phyloP scores from a whole-genome alignment of 2,888 invertebrate species.

The Malacosoma neustria region DNA sequence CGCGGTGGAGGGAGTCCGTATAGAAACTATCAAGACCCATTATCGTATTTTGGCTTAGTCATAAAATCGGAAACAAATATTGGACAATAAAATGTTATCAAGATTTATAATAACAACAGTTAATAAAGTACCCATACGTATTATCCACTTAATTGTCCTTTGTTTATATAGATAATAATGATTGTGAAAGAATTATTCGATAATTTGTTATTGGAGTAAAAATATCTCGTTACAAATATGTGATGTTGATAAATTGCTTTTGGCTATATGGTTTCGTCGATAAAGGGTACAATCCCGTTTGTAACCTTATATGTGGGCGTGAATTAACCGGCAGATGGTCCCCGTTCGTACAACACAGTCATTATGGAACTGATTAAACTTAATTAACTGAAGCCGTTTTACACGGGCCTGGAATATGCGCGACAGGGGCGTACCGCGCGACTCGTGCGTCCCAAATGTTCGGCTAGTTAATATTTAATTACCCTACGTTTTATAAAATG shows the following conservation, averaged over 20 bases:
- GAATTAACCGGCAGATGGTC: slow-evolving; percentile 57
- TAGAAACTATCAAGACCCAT: neutral
- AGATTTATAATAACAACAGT: slow-evolving; percentile 14
- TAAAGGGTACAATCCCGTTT: slow-evolving; percentile 23
- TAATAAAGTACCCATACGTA: slow-evolving; percentile 11
- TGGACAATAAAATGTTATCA: slow-evolving; percentile 19
- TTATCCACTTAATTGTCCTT: slow-evolving; percentile 1
- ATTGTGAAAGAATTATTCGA: neutral
- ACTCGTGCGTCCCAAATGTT: slow-evolving; percentile 5
- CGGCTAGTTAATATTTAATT: neutral
- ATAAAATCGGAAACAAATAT: slow-evolving; percentile 15
- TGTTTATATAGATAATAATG: neutral
- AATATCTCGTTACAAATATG: slow-evolving; percentile 8
- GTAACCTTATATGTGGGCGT: slow-evolving; percentile 68
- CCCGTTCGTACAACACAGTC: slow-evolving; percentile 30
- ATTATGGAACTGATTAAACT: slow-evolving; percentile 68
- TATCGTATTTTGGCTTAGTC: slow-evolving; percentile 7
- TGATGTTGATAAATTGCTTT: slow-evolving; percentile 2
- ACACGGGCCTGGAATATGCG: slow-evolving; percentile 30
- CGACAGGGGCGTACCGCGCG: slow-evolving; percentile 28
- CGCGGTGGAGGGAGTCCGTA: neutral
- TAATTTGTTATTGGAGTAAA: neutral
- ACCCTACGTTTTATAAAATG: too few species aligned
- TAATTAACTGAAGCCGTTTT: slow-evolving; percentile 75
- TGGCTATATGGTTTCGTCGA: slow-evolving; percentile 24